Percentiles rank a stretch among this genome's conserved stretches.
phyloP scores from a whole-genome alignment of 2,797 vertebrate species.

The Cuniculus paca region DNA sequence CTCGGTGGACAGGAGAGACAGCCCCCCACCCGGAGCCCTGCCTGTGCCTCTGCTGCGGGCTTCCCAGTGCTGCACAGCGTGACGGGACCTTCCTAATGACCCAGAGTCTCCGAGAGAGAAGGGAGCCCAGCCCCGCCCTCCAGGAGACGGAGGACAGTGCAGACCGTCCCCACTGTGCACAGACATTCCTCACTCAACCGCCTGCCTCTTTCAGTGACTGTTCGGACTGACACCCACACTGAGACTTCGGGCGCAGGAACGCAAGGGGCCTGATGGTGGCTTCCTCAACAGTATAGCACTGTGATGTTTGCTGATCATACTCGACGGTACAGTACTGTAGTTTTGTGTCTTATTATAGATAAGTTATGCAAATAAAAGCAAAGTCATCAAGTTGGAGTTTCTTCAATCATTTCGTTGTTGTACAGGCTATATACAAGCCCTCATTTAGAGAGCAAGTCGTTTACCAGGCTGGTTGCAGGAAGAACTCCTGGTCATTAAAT shows the following conservation, averaged over 20 bases:
- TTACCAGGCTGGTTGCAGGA: too few relatives aligned
- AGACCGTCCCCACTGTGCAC: not conserved
- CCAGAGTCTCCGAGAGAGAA: not conserved
- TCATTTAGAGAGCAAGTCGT: too few relatives aligned
- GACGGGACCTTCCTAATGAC: not conserved
- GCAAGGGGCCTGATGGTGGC: not conserved
- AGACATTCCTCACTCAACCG: not conserved
- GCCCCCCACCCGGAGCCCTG: not conserved
- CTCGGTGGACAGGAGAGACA: not conserved
- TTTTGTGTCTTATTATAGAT: not conserved
- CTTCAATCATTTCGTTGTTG: too few relatives aligned
- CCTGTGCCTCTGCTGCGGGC: not conserved
- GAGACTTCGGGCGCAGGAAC: not conserved
- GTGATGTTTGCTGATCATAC: not conserved
- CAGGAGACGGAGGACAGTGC: not conserved
- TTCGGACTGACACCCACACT: not conserved
- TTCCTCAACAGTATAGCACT: too few relatives aligned
- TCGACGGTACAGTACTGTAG: not conserved
- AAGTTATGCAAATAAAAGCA: too few relatives aligned
- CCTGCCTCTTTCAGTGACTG: not conserved
- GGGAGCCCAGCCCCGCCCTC: not conserved
- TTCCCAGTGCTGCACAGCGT: not conserved
- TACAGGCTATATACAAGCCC: too few relatives aligned
- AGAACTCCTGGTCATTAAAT: too few relatives aligned
- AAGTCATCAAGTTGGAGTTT: too few relatives aligned